Base-by-base conservation (phyloP, 2,113 vertebrate genomes). In the Gavia stellata region DNA sequence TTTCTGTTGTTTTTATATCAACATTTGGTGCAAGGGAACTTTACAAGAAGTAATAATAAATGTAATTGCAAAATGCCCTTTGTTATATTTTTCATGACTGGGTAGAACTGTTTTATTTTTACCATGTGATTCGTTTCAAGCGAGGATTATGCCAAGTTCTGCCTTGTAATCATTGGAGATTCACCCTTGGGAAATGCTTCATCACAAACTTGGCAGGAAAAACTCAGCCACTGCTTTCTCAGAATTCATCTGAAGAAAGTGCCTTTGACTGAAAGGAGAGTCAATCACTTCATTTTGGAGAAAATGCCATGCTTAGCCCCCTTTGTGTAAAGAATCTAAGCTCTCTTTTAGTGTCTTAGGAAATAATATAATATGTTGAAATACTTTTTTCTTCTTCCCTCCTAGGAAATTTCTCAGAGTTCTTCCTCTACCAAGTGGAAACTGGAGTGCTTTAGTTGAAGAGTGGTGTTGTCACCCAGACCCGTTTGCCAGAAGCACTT, bases 401-500 rank as follows among this genome's bases (percentile, higher is more conserved):
- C 6, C 50, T 86, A 99, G 99, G 97, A 97, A 93, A 58, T 98
- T 99, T 81, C 97, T 97, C 59, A 97, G 99, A 95, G 98, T 99
- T 67, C 99, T 99, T 77, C 99, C 99, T 59, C 97, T 99, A 59
- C 99, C 99, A 0, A 98, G 98, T 70, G 99, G 99, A 73, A 98
- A 99, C 97, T 99, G 99, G 99, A 99, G 97, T 65, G 95, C 98
- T 83, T 97, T 99, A 19, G 99, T 99, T 86, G 99, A 98, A 38
- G 99, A 99, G 88, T 99, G 99, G 99, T 99, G 99, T 90, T 99
- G 99, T 95, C 99, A 99, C 92, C 98, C 99, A 0, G 98, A 99
- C 94, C 99, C 99, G 14, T 99, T 99, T 87, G 98, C 98, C 45
- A 98, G 98, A 95, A 98, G 96, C 94, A 95, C 98, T 94, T 97